phyloP scores from a whole-genome alignment of 2,797 vertebrate species.

The Brachymystax lenok region DNA sequence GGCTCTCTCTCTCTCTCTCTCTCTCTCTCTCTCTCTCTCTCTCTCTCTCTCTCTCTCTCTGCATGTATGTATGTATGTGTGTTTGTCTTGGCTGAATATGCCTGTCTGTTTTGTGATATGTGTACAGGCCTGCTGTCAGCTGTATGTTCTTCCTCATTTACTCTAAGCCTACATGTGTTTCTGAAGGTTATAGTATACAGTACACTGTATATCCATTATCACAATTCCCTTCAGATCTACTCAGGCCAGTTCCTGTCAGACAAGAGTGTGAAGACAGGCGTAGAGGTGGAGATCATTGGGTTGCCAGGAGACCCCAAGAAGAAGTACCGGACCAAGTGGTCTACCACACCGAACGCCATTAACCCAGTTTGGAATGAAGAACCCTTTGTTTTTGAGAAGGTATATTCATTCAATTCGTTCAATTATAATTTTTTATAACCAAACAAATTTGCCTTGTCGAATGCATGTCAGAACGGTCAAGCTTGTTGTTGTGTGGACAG shows the following conservation, averaged over 20 bases:
- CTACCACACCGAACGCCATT: conserved; percentile 85
- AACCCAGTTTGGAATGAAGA: conserved; percentile 98
- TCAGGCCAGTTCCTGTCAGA: conserved; percentile 97
- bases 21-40: too few species aligned
- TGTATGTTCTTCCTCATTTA: too few species aligned
- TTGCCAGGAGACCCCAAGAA: conserved; percentile 92
- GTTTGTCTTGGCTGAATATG: not conserved
- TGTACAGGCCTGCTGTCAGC: not conserved
- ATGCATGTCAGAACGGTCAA: not conserved
- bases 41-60: too few species aligned
- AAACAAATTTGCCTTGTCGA: not conserved
- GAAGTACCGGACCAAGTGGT: conserved; percentile 92
- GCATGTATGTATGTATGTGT: not conserved
- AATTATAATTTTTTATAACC: not conserved
- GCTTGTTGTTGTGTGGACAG: conserved; percentile 62
- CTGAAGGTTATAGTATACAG: too few species aligned
- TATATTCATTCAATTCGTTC: conserved; percentile 40
- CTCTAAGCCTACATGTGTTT: too few species aligned
- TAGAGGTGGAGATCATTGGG: conserved; percentile 94
- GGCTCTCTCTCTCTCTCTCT: too few species aligned
- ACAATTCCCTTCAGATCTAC: conserved; percentile 78
- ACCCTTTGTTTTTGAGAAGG: conserved; percentile 97
- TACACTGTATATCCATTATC: conserved; percentile 56
- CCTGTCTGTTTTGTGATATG: not conserved
- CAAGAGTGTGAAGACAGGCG: conserved; percentile 88